A percentile compares a stretch with the other conserved stretches of the same genome.
These are phyloP conservation scores for Pelobates cultripes DNA, from an alignment of 2,797 vertebrate species.

Conservation along the genomic window DNA sequence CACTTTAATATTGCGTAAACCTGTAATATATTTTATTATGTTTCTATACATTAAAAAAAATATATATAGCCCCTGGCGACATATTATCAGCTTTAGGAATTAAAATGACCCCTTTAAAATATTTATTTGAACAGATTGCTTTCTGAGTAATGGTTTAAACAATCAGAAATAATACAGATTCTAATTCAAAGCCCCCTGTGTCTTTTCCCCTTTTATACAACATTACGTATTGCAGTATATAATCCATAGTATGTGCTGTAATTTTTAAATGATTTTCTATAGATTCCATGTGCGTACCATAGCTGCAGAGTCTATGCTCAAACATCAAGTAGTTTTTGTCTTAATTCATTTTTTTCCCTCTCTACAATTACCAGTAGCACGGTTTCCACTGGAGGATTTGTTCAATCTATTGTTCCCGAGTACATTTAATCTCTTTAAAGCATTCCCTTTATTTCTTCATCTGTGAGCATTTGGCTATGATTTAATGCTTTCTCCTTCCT, in stretches of 20 bases:
- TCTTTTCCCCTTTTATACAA: neutral
- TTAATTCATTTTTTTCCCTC: slow-evolving; percentile 54
- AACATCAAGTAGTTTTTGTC: slow-evolving; percentile 52
- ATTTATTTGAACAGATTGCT: neutral
- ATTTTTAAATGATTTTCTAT: slow-evolving; percentile 60
- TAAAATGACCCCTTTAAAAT: neutral
- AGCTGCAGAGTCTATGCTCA: slow-evolving; percentile 45
- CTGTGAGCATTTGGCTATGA: slow-evolving; percentile 62
- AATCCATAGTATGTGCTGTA: slow-evolving; percentile 42
- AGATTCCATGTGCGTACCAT: slow-evolving; percentile 51
- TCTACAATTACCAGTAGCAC: slow-evolving; percentile 53
- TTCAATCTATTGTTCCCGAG: slow-evolving; percentile 54
- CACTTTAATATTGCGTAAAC: too few relatives aligned
- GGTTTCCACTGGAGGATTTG: slow-evolving; percentile 58
- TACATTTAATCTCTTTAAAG: slow-evolving; percentile 59
- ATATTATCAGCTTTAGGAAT: too few relatives aligned
- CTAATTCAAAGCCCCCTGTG: slow-evolving; percentile 2
- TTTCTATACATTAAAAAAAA: too few relatives aligned
- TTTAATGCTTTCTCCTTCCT: slow-evolving; percentile 58
- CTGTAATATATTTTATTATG: too few relatives aligned
- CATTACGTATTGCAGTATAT: slow-evolving; percentile 15
- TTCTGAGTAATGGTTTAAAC: neutral
- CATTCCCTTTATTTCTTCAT: slow-evolving; percentile 46
- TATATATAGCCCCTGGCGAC: too few relatives aligned
- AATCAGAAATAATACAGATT: neutral